A percentile compares a stretch with the other conserved stretches of the same genome.
phyloP scores from a whole-genome alignment of 30 jellyfish, hydroid and myxozoan species.

The Sanderia malayensis region DNA sequence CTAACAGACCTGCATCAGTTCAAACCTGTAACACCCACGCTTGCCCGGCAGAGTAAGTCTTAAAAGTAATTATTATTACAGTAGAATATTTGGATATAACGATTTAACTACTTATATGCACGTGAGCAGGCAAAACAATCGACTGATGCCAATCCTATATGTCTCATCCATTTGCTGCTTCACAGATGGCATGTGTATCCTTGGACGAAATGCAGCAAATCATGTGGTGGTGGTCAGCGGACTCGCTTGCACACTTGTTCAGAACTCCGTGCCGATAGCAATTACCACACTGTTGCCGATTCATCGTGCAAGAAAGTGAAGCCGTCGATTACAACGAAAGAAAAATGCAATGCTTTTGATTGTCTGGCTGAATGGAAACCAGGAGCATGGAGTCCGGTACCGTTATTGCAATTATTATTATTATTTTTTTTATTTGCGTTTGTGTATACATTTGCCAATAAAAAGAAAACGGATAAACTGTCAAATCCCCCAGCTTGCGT shows the following conservation, averaged over 20 bases:
- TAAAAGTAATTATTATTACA: too few relatives aligned
- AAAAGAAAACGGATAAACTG: too few relatives aligned
- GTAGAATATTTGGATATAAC: too few relatives aligned
- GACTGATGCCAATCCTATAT: not conserved
- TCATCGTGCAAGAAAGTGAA: slow-evolving; percentile 27
- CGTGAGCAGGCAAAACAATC: not conserved
- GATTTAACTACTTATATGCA: not conserved
- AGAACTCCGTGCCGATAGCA: slow-evolving; percentile 21
- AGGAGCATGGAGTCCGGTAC: slow-evolving; percentile 51
- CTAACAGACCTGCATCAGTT: slow-evolving; percentile 5
- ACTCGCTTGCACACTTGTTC: slow-evolving; percentile 54
- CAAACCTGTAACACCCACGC: slow-evolving; percentile 68
- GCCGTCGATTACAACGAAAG: slow-evolving; percentile 14
- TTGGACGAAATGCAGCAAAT: slow-evolving; percentile 71
- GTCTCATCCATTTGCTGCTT: not conserved
- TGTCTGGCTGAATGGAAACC: slow-evolving; percentile 68
- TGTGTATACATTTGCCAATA: too few relatives aligned
- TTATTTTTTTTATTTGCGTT: too few relatives aligned
- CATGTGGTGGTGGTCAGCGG: slow-evolving; percentile 75
- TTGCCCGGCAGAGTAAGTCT: slow-evolving; percentile 81
- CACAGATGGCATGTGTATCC: slow-evolving; percentile 66
- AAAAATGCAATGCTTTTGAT: slow-evolving; percentile 38
- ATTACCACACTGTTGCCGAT: slow-evolving; percentile 31
- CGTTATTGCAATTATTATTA: too few relatives aligned
- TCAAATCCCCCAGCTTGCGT: too few relatives aligned